Evolutionary conservation across 2,113 vertebrate genomes (phyloP).

Genomic region (Dendrocopos noguchii): DNA sequence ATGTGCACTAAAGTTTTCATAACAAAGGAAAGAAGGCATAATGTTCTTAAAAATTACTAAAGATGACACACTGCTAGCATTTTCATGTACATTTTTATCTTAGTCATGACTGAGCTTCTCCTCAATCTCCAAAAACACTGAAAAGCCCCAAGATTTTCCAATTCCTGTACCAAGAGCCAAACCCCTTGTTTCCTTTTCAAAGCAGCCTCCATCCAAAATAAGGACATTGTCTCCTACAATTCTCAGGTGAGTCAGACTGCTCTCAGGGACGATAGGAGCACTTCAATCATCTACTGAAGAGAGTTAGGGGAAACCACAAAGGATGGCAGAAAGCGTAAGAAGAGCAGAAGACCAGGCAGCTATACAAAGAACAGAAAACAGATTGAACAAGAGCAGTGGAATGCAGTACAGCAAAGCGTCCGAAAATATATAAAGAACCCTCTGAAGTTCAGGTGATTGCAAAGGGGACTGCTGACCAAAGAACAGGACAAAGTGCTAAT

Average conservation of each 20-base stretch:
- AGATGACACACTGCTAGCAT: neutral
- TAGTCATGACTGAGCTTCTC: neutral
- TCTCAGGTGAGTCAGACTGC: neutral
- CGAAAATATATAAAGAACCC: neutral
- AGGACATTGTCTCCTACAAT: neutral
- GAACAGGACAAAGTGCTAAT: neutral
- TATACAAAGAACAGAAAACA: neutral
- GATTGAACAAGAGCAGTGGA: neutral
- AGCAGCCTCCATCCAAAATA: neutral
- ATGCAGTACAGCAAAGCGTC: neutral
- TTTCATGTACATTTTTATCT: neutral
- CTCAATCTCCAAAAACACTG: rapidly evolving
- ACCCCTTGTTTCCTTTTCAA: neutral
- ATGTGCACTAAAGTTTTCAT: neutral
- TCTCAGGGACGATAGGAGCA: neutral
- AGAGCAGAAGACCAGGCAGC: neutral
- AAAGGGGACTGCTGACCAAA: neutral
- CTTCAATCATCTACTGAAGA: neutral
- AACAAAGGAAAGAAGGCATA: neutral
- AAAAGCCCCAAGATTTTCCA: neutral
- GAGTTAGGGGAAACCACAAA: neutral
- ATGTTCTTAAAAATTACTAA: neutral
- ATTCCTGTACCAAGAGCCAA: neutral
- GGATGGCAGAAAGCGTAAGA: neutral
- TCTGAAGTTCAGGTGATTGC: neutral